Base-by-base conservation (phyloP, 2,888 invertebrate genomes). In the Eulithis testata region DNA sequence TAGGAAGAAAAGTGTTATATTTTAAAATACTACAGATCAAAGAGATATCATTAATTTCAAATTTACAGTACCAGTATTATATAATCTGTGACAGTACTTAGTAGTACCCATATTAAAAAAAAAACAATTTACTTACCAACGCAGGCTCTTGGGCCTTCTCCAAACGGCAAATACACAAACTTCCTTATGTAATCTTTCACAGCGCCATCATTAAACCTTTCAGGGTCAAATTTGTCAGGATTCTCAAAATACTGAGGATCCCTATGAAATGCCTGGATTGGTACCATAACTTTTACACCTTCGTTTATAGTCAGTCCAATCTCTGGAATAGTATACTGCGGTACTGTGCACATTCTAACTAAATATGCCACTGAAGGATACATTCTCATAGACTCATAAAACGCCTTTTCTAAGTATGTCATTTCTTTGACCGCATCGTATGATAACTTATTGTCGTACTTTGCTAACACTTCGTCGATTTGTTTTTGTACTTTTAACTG, bases 341-440 rank as follows among this genome's bases (percentile, higher is more conserved):
- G 84, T 21, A 80, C 80, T n/a, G 83, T 77, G 63, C 91, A 90
- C 78, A 76, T 82, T 68, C 92, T 83, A 1, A 86, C n/a, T 60
- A 92, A 74, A 73, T 82, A 90, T 27, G 80, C 92, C 3, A 91
- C 86, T 2, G 91, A 85, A 5, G 91, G 91, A 74, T 88, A 89
- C 83, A 90, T 84, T 54, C 91, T 81, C 86, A 92, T 88, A 0
- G 87, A 84, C 74, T 92, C 91, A 56, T 85, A 82, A 71, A 91
- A 89, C 4, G 86, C 88, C 82, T 87, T 85, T 76, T 91, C 88
- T 70, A 91, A 81, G 75, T 86, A 88, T 2, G 73, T 81, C 90
- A 92, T 89, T 65, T 91, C 90, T 73, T 84, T 89, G 0, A 92
- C 76, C 21, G 91, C 89, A 5, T 91, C 90, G 49, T 89, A 90